A percentile compares a stretch with the other conserved stretches of the same genome.
Evolutionary conservation across 2,888 invertebrate species (phyloP).

Genomic region (Orthosia gracilis): DNA sequence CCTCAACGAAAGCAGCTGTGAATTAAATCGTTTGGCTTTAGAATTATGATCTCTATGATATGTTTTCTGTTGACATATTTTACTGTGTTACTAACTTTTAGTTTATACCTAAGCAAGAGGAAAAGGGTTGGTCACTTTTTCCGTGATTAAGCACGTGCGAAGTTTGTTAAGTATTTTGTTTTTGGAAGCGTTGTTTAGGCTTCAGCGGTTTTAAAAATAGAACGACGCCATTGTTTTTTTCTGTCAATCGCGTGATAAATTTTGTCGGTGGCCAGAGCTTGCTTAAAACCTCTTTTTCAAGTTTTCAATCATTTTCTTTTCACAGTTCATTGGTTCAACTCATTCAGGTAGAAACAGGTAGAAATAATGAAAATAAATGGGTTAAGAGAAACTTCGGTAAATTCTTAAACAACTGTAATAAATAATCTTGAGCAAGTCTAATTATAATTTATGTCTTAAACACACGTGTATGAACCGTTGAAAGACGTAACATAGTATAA

Average conservation of each 20-base stretch:
- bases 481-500: background rate
- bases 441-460: constrained; percentile 27
- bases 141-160: background rate
- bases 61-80: constrained; percentile 32
- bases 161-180: constrained; percentile 12
- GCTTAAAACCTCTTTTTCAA: constrained; percentile 10
- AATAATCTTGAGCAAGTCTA: constrained; percentile 29
- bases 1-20: constrained; percentile 46
- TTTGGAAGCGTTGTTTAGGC: background rate
- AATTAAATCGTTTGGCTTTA: constrained; percentile 51
- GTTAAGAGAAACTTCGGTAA: constrained; percentile 41
- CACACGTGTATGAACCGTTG: constrained; percentile 10
- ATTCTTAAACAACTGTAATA: constrained; percentile 45
- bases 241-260: background rate
- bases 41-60: constrained; percentile 53
- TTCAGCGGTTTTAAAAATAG: constrained; percentile 20
- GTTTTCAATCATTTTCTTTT: constrained; percentile 22
- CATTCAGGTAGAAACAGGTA: constrained; percentile 31
- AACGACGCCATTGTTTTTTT: background rate
- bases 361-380: constrained; percentile 45
- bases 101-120: constrained; percentile 4
- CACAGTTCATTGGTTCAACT: constrained; percentile 44
- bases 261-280: constrained; percentile 14
- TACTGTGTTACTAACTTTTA: constrained; percentile 2
- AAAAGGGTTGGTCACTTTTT: background rate